These are phyloP conservation scores for Ctenoplectra terminalis DNA, from an alignment of 1,140 invertebrate species.

Conservation along the genomic window DNA sequence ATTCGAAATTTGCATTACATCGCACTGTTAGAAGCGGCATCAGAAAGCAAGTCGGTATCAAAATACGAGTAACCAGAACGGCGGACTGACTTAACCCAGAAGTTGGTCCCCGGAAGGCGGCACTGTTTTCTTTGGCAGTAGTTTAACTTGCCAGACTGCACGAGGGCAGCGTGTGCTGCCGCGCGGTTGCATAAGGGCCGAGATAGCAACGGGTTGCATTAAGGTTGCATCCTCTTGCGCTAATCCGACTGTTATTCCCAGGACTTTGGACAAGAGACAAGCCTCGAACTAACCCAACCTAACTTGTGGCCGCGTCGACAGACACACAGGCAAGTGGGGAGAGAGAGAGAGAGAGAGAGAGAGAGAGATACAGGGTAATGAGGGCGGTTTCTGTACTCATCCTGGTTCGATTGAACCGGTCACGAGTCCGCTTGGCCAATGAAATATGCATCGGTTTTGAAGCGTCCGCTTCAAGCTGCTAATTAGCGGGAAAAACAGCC, in stretches of 20 bases:
- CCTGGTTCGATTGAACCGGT: conserved; percentile 16
- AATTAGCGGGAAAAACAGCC: conserved; percentile 44
- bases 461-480: conserved; percentile 12
- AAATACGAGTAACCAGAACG: neutral
- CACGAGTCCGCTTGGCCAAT: conserved; percentile 8
- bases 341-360: neutral
- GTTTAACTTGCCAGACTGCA: conserved; percentile 53
- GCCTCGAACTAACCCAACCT: conserved; percentile 50
- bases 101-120: conserved; percentile 1
- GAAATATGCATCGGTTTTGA: conserved; percentile 49
- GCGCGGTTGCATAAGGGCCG: conserved; percentile 54
- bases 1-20: neutral
- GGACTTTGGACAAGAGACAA: conserved; percentile 59
- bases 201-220: conserved; percentile 40
- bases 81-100: neutral
- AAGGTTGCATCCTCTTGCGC: conserved; percentile 57
- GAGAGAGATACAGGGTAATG: neutral
- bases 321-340: neutral
- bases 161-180: neutral
- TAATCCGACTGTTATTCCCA: conserved; percentile 67
- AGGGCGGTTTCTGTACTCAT: neutral
- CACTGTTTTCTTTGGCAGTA: conserved; percentile 62
- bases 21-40: neutral
- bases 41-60: neutral
- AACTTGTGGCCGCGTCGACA: neutral